Percentiles rank a stretch among this genome's conserved stretches.
Conservation (phyloP, 2,888 invertebrate species). For the Tenthredo livida region DNA sequence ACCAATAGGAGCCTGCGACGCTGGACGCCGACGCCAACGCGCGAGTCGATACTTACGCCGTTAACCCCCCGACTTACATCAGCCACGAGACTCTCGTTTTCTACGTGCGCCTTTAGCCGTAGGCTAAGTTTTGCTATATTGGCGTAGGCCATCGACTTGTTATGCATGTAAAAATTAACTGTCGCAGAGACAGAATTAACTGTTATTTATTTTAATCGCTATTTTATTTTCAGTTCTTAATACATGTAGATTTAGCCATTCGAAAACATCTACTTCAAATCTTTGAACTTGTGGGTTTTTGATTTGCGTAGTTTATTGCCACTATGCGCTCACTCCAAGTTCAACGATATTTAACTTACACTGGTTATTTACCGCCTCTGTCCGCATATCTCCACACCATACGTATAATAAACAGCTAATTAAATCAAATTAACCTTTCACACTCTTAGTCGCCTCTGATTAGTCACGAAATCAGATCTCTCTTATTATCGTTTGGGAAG, state of each 20-base stretch:
- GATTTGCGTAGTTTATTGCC: neutral
- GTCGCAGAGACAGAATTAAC: neutral
- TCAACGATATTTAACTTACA: neutral
- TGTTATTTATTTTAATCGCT: neutral
- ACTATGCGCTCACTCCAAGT: neutral
- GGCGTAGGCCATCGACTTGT: slow-evolving; percentile 26
- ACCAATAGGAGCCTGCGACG: slow-evolving; percentile 28
- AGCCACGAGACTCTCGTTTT: slow-evolving; percentile 33
- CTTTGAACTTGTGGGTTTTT: neutral
- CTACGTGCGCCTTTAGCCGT: neutral
- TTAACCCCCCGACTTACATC: slow-evolving; percentile 10
- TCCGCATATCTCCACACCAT: neutral
- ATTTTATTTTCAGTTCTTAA: neutral
- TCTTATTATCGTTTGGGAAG: neutral
- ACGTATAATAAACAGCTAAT: neutral
- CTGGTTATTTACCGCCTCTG: neutral
- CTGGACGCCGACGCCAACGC: slow-evolving; percentile 27
- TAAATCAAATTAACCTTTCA: slow-evolving; percentile 23
- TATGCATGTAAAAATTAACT: neutral
- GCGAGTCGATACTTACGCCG: slow-evolving; percentile 28
- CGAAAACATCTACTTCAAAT: neutral
- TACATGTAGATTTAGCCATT: neutral
- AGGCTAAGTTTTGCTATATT: slow-evolving; percentile 1
- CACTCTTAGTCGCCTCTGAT: neutral
- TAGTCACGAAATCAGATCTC: slow-evolving; percentile 9